Evolutionary conservation across 2,797 vertebrate genomes (phyloP), one percentile per base, ranked within the genome.

Genomic region (Leptoclinus maculatus): DNA sequence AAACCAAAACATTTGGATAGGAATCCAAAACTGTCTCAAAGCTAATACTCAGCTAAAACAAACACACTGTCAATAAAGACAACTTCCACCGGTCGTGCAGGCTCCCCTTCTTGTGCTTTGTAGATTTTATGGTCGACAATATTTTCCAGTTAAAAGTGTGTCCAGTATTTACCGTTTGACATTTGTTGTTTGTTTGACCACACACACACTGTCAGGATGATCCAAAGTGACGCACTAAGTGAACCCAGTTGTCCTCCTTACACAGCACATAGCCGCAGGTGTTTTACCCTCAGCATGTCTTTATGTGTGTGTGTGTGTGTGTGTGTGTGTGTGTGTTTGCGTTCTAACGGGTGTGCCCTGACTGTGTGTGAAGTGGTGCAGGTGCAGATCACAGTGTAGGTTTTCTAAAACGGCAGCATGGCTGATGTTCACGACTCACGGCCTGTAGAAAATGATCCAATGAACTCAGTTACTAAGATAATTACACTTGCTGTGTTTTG

Each of bases 381-480:
- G 71, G 68, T 36, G 67, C 36, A 60, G 51, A 59, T 58, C 75
- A 43, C 29, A 79, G 34, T 53, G 17, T 5, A 67, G 60, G 9
- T 47, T 34, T 39, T 83, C 65, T 39, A 21, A 70, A 64, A n/a
- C 13, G 2, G 43, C 39, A 63, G 45, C 71, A 29, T 39, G 38
- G 5, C 54, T 3, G 2, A 57, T 57, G 25, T 38, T 79, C 39
- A 16, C 12, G 13, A 64, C 62, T 23, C 58, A 74, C 62, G 29
- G 49, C 60, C 74, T 19, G 63, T 56, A 32, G 47, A 80, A 67
- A 76, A 82, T 74, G 25, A 65, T 34, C 66, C 39, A 67, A 84
- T 84, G 23, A 87, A 71, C 41, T 71, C 47, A 71, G 76, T 84
- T 75, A 77, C 45, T 63, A 21, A 25, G 21, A 49, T 72, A 71